A percentile compares a stretch with the other conserved stretches of the same genome.
phyloP scores from a whole-genome alignment of 2,797 vertebrate genomes.

The Ctenosaura bakeri region DNA sequence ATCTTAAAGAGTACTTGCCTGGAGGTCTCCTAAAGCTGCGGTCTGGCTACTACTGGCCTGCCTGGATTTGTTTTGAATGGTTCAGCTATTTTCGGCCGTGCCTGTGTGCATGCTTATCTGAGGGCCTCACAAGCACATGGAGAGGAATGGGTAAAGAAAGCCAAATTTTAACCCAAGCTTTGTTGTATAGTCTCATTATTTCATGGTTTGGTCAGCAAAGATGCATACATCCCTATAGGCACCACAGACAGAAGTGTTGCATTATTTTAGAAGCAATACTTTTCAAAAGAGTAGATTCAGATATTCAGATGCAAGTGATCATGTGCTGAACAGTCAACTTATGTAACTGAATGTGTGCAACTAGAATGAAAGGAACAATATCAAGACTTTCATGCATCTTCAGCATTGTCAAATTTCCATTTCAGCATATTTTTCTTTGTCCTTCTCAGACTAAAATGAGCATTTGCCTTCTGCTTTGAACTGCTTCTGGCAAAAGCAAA shows the following conservation, averaged over 20 bases:
- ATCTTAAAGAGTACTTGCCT: too few species aligned
- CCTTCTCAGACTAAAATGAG: not conserved
- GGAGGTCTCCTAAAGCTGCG: too few species aligned
- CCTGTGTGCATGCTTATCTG: too few species aligned
- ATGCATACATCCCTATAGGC: too few species aligned
- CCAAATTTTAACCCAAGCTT: too few species aligned
- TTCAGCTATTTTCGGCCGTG: too few species aligned
- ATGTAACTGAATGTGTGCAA: not conserved
- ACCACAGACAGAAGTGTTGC: not conserved
- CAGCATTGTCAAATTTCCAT: not conserved
- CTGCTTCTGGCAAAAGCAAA: slow-evolving; percentile 12
- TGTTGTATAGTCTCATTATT: too few species aligned
- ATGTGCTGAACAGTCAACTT: not conserved
- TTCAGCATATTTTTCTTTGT: not conserved
- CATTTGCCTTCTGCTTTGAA: not conserved
- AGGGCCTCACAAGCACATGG: too few species aligned
- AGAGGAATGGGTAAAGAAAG: too few species aligned
- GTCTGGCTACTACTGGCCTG: too few species aligned
- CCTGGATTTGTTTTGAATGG: too few species aligned
- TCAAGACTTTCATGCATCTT: not conserved
- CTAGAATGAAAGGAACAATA: not conserved
- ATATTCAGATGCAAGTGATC: not conserved
- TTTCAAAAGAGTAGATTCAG: not conserved
- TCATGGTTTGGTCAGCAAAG: too few species aligned
- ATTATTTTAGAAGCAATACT: not conserved